phyloP scores from a whole-genome alignment of 2,888 invertebrate species.

The Xanthorhoe designata region DNA sequence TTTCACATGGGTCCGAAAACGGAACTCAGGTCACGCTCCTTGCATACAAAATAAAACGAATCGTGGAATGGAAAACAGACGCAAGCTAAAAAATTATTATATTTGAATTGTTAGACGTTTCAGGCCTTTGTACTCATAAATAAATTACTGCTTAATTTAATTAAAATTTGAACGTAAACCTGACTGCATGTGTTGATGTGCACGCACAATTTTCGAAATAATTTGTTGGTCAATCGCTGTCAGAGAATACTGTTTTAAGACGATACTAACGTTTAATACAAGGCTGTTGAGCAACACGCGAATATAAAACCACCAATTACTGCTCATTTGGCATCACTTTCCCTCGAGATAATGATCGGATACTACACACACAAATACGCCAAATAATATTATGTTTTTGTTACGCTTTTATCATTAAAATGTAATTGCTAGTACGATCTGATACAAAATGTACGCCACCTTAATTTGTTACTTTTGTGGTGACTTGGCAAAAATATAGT shows the following conservation, averaged over 20 bases:
- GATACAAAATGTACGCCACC: constrained; percentile 10
- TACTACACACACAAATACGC: constrained; percentile 39
- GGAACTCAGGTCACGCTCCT: constrained; percentile 74
- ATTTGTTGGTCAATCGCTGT: constrained; percentile 22
- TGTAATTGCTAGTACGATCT: constrained; percentile 24
- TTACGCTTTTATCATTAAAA: constrained; percentile 29
- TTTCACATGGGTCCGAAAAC: constrained; percentile 76
- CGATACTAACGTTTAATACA: constrained; percentile 7
- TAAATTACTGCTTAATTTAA: constrained; percentile 28
- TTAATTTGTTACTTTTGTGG: background rate
- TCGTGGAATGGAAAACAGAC: constrained; percentile 37
- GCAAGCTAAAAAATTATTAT: constrained; percentile 39
- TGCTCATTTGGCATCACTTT: constrained; percentile 44
- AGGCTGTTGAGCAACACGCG: constrained; percentile 23
- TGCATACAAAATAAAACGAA: constrained; percentile 66
- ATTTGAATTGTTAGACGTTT: constrained; percentile 21
- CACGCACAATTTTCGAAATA: constrained; percentile 19
- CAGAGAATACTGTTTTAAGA: constrained; percentile 7
- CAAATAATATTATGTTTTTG: constrained; percentile 37
- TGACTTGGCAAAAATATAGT: background rate
- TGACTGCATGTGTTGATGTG: constrained; percentile 21
- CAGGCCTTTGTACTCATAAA: constrained; percentile 21
- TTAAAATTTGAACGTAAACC: constrained; percentile 29
- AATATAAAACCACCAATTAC: constrained; percentile 37
- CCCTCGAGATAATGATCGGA: constrained; percentile 45